phyloP scores from a whole-genome alignment of 1,140 invertebrate genomes.

The Dendroctonus ponderosae region DNA sequence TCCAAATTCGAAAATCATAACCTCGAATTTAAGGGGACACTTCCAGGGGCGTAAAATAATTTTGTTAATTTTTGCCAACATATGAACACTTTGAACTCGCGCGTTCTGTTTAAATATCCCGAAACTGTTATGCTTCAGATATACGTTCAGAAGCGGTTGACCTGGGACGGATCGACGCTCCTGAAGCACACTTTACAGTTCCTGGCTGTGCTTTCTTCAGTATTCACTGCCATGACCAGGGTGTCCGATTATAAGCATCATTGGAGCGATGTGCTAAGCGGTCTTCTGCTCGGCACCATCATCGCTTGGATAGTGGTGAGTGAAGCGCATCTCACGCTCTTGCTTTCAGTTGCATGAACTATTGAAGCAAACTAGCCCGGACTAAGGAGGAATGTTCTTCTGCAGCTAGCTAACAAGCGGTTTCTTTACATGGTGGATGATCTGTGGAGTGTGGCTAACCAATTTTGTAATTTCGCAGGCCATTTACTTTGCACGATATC shows the following conservation, averaged over 20 bases:
- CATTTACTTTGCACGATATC: constrained; percentile 32
- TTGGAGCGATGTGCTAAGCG: constrained; percentile 75
- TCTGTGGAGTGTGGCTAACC: background rate
- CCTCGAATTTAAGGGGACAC: too few species aligned
- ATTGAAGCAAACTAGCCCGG: too few species aligned
- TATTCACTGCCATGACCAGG: constrained; percentile 80
- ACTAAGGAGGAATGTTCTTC: too few species aligned
- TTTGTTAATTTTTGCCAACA: too few species aligned
- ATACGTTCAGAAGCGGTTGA: constrained; percentile 78
- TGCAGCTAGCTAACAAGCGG: too few species aligned
- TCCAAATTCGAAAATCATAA: too few species aligned
- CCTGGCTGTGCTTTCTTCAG: constrained; percentile 69
- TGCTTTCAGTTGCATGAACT: too few species aligned
- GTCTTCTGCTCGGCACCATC: constrained; percentile 56
- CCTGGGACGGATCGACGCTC: constrained; percentile 71
- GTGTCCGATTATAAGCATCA: constrained; percentile 97
- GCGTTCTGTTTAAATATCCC: too few species aligned
- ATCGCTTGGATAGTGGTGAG: constrained; percentile 61
- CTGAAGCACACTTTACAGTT: constrained; percentile 76
- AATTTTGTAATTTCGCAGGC: constrained; percentile 34
- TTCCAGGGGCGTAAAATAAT: too few species aligned
- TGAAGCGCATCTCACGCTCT: background rate
- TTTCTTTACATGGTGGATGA: background rate
- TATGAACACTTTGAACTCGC: too few species aligned
- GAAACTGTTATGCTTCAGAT: constrained; percentile 66